Evolutionary conservation across 2,888 invertebrate genomes (phyloP).

Genomic region (Sycophila texana): DNA sequence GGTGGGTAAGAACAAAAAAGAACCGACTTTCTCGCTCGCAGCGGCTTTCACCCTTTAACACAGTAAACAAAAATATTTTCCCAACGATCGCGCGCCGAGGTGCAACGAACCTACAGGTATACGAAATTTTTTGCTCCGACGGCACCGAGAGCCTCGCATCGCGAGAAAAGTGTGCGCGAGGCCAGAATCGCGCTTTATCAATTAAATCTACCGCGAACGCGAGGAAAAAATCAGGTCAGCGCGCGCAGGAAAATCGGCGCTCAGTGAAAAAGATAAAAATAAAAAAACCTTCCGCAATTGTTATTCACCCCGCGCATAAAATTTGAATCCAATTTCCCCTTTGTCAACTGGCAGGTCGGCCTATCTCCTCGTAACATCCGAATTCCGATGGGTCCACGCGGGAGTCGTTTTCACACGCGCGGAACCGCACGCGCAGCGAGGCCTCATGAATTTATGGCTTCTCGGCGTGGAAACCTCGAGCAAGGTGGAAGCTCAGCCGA

Average conservation of each 20-base stretch:
- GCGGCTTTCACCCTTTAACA: constrained; percentile 31
- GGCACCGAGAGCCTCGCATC: constrained; percentile 1
- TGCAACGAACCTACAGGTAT: background rate
- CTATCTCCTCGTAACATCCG: constrained; percentile 35
- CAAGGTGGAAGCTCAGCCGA: constrained; percentile 34
- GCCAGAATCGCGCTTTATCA: constrained; percentile 21
- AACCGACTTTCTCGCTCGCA: background rate
- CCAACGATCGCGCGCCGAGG: background rate
- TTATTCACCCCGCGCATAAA: constrained; percentile 52
- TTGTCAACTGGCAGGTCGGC: constrained; percentile 8
- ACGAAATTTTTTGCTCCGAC: background rate
- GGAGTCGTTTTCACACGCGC: constrained; percentile 47
- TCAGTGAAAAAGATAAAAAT: background rate
- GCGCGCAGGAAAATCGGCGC: constrained; percentile 3
- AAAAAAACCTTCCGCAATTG: constrained; percentile 29
- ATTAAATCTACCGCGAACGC: constrained; percentile 27
- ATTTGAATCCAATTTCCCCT: constrained; percentile 44
- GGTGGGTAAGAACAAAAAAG: background rate
- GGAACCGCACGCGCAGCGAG: constrained; percentile 34
- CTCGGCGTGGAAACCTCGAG: constrained; percentile 48
- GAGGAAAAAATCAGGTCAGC: constrained; percentile 2
- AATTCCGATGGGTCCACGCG: constrained; percentile 38
- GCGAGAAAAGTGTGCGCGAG: background rate
- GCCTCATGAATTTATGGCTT: constrained; percentile 57
- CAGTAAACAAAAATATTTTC: constrained; percentile 28